phyloP scores from a whole-genome alignment of 2,888 invertebrate species.

The Pterobdella sp. region DNA sequence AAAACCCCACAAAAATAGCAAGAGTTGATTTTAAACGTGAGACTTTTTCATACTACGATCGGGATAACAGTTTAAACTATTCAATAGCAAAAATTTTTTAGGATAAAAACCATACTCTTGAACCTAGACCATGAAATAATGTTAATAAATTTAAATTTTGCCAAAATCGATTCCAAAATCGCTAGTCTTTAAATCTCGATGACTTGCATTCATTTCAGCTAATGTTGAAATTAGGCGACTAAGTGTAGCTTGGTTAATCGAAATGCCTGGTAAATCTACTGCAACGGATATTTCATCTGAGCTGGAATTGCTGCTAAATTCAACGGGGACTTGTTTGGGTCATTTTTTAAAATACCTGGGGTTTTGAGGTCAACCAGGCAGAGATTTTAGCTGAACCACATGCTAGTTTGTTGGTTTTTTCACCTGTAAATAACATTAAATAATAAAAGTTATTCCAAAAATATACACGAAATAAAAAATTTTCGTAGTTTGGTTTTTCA shows the following conservation, averaged over 20 bases:
- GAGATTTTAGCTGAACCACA: constrained; percentile 93
- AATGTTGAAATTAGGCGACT: neutral
- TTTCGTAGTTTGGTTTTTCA: no score
- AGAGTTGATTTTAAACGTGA: no score
- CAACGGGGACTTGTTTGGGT: constrained; percentile 74
- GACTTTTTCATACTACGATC: no score
- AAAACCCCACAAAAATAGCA: no score
- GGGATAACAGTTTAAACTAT: no score
- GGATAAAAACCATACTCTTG: no score
- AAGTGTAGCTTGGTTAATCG: neutral
- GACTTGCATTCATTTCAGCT: neutral
- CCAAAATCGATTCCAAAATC: neutral
- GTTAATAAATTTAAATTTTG: neutral
- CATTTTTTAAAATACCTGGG: constrained; percentile 60
- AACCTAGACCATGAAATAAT: neutral
- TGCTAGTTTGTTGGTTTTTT: constrained; percentile 79
- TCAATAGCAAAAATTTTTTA: no score
- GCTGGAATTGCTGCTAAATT: constrained; percentile 61
- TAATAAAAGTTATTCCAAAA: neutral
- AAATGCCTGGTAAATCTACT: neutral
- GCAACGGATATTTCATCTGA: constrained; percentile 35
- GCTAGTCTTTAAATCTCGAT: neutral
- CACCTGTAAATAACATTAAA: constrained; percentile 55
- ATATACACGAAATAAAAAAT: no score
- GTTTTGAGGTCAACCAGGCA: constrained; percentile 78